Evolutionary conservation across 1,140 invertebrate genomes (phyloP).

Genomic region (Philaenus spumarius): DNA sequence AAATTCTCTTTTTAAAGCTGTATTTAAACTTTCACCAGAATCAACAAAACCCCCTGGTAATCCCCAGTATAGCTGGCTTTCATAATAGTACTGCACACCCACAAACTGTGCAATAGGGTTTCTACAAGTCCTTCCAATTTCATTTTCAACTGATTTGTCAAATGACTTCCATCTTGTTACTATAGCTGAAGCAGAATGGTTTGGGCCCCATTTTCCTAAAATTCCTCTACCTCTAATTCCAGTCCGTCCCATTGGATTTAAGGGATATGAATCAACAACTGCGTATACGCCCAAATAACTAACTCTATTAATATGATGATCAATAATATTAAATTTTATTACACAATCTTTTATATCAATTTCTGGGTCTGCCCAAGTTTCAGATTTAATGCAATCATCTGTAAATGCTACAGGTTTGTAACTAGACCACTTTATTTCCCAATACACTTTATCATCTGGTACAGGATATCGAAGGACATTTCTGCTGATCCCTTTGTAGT

Average conservation of each 20-base stretch:
- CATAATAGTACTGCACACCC: conserved; percentile 77
- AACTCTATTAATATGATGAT: conserved; percentile 68
- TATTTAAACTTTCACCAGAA: conserved; percentile 71
- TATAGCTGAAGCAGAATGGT: conserved; percentile 87
- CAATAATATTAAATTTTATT: conserved; percentile 75
- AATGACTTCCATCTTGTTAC: conserved; percentile 81
- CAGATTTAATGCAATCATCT: conserved; percentile 49
- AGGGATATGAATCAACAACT: conserved; percentile 53
- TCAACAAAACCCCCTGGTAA: conserved; percentile 96
- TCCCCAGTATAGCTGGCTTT: conserved; percentile 68
- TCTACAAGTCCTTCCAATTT: conserved; percentile 35
- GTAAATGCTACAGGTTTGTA: conserved; percentile 73
- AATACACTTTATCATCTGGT: conserved; percentile 70
- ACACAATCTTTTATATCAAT: conserved; percentile 51
- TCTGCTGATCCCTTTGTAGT: too few species aligned
- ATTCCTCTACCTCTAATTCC: conserved; percentile 71
- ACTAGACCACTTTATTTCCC: conserved; percentile 56
- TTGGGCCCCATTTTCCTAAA: conserved; percentile 89
- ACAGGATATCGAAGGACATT: conserved; percentile 50
- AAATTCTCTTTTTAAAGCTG: conserved; percentile 84
- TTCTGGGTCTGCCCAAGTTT: conserved; percentile 81
- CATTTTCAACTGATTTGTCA: conserved; percentile 41
- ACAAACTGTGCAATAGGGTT: conserved; percentile 83
- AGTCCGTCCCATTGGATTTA: conserved; percentile 82
- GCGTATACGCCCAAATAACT: conserved; percentile 65